phyloP scores from a whole-genome alignment of 2,797 vertebrate genomes.

The Pipistrellus kuhlii region DNA sequence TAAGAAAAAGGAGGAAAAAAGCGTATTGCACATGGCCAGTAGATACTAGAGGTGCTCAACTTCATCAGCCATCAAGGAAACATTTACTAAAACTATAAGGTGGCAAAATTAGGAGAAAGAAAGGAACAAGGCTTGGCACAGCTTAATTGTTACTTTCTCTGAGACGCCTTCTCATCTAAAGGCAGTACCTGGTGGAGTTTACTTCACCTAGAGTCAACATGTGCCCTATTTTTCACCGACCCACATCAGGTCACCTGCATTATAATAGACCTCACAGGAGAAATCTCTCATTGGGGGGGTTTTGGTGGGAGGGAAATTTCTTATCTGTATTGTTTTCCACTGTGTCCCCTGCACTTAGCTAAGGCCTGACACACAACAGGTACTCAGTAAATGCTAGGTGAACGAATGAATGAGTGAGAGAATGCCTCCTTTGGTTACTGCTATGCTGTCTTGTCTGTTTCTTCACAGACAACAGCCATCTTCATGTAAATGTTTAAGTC shows the following conservation, averaged over 20 bases:
- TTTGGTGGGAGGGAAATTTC: background rate
- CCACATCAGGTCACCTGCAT: background rate
- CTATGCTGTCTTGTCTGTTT: background rate
- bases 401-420: background rate
- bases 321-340: background rate
- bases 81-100: background rate
- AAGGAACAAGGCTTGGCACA: background rate
- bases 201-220: background rate
- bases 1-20: background rate
- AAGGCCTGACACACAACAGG: background rate
- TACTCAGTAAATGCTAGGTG: background rate
- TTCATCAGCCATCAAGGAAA: conserved; percentile 7
- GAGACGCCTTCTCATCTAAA: background rate
- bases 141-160: background rate
- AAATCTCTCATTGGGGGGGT: background rate
- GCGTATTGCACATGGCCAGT: background rate
- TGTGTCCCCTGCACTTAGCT: background rate
- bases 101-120: conserved; percentile 30
- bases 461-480: conserved; percentile 26
- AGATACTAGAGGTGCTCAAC: background rate
- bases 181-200: background rate
- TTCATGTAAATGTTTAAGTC: background rate
- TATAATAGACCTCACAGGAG: background rate
- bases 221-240: background rate
- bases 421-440: background rate